Evolutionary conservation across 2,888 invertebrate genomes (phyloP), one percentile per base, ranked within the genome.

Genomic region (Syritta pipiens): DNA sequence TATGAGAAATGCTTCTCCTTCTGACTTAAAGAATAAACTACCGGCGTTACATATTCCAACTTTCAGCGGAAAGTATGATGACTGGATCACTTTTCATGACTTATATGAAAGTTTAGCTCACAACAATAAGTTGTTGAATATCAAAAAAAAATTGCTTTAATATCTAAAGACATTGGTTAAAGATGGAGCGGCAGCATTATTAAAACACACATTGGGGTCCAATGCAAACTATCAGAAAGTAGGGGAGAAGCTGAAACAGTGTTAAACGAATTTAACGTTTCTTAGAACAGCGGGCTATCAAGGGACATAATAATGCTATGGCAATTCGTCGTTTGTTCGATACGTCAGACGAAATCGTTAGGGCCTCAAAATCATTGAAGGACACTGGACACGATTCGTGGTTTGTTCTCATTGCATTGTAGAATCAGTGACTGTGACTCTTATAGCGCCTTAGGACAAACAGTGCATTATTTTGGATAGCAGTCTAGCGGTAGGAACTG

Each of bases 1-100:
- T 14, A 37, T 37, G 3, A 4, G 14, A 37, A 37, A 37, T 9
- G 6, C 14, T 4, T 14, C 14, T 37, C 12, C 12, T 4, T 4
- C 37, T 10, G 37, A 37, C 37, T 1, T 9, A 7, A 17, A 37
- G 4, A 12, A 7, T 14, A 12, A 4, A 14, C 1, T 37, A 37
- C 37, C 14, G 1, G 9, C 5, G 9, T 5, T 37, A 14, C 1
- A 37, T 9, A 37, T 37, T 17, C 9, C 5, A 37, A 5, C 14
- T 22, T 32, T 51, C n/a, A 51, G 19, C n/a, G 40, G 40, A n/a
- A 37, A 55, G 28, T 37, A 40, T 19, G 55, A 55, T 40, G 40
- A 40, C 40, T 40, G 55, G 37, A n/a, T 40, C 14, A 24, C 37
- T 1, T 40, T 40, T 55, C 32, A 35, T 32, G 51, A 51, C 10